phyloP scores from a whole-genome alignment of 2,888 invertebrate species.

The Luffia ferchaultella region DNA sequence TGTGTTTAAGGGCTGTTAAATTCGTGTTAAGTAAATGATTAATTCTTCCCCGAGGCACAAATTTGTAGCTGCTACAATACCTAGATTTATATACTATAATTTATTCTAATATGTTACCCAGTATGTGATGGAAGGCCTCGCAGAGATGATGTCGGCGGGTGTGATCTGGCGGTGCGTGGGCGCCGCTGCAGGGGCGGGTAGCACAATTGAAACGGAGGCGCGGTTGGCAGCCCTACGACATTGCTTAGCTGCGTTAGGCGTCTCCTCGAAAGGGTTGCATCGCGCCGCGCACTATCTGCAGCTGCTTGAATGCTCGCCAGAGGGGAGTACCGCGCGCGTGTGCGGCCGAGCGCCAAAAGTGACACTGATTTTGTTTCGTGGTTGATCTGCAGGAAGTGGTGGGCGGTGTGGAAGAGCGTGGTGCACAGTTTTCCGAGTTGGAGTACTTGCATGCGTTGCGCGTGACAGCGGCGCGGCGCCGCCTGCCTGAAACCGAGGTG shows the following conservation, averaged over 20 bases:
- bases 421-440: not conserved
- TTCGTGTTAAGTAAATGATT: too few species aligned
- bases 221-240: conserved; percentile 15
- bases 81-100: too few species aligned
- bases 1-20: too few species aligned
- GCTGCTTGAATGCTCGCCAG: conserved; percentile 75
- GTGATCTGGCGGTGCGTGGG: conserved; percentile 12
- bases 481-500: not conserved
- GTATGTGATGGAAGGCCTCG: conserved; percentile 86
- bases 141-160: conserved; percentile 72
- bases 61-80: too few species aligned
- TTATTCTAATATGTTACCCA: too few species aligned
- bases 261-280: conserved; percentile 58
- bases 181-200: not conserved
- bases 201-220: conserved; percentile 3
- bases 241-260: conserved; percentile 14
- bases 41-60: too few species aligned
- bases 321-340: conserved; percentile 59
- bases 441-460: conserved; percentile 1
- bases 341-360: too few species aligned
- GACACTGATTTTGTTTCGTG: too few species aligned
- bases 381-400: not conserved
- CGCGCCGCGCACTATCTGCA: conserved; percentile 87
- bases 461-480: not conserved
- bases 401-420: not conserved